phyloP scores from a whole-genome alignment of 2,888 invertebrate species.

The Euspilapteryx auroguttella region DNA sequence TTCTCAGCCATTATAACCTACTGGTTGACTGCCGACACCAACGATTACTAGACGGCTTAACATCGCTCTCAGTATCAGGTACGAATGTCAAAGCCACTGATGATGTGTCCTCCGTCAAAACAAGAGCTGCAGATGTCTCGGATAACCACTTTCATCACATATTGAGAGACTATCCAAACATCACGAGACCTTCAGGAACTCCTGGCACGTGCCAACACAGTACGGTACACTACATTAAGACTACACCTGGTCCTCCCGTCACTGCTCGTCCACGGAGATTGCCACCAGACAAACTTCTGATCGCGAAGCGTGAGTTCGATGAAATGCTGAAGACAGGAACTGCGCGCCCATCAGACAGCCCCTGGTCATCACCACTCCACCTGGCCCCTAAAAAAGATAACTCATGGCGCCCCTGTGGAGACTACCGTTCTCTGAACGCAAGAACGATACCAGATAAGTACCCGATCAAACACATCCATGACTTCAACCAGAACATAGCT shows the following conservation, averaged over 20 bases:
- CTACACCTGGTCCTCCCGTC: background rate
- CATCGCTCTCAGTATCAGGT: background rate
- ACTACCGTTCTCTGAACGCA: slow-evolving; percentile 11
- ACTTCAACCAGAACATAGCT: slow-evolving; percentile 11
- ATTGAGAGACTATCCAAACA: background rate
- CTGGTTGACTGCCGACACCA: background rate
- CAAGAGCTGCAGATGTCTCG: background rate
- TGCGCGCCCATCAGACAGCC: slow-evolving; percentile 1
- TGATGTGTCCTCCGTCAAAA: background rate
- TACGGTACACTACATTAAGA: background rate
- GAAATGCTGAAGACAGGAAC: background rate
- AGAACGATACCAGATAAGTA: slow-evolving; percentile 11
- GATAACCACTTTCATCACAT: background rate
- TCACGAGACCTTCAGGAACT: background rate
- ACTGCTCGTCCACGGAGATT: background rate
- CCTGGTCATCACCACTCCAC: slow-evolving; percentile 4
- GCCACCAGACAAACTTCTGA: background rate
- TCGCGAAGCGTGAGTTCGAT: background rate
- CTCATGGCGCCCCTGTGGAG: slow-evolving; percentile 26
- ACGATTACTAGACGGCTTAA: background rate
- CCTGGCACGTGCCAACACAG: background rate
- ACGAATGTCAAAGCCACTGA: background rate
- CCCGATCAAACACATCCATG: slow-evolving; percentile 15
- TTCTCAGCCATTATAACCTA: background rate
- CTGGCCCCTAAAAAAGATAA: too few species aligned